Base-by-base conservation (phyloP, 2,797 vertebrate species). In the Liparis tanakae region DNA sequence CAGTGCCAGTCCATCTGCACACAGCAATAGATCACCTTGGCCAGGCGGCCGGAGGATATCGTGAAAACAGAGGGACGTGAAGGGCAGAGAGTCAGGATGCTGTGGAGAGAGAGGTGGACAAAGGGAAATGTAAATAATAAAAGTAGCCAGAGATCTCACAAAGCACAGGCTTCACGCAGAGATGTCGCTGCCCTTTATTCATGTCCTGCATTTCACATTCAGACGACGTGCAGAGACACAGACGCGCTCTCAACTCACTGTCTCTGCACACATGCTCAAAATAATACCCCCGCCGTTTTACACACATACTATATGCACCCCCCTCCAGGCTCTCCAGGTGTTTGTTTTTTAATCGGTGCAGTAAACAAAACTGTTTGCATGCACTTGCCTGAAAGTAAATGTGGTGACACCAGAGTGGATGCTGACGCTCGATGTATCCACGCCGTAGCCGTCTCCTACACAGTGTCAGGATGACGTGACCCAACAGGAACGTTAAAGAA, bases 1-100 rank as follows among this genome's bases (percentile, higher is more conserved):
- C 57, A 60, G 51, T 59, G 70, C 70, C 56, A 41, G 63, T 67
- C 67, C 68, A 66, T 67, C 60, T 74, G 62, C 63, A 53, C 51
- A 39, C 51, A 70, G 72, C 68, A 64, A 41, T 75, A 63, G 74
- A 87, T 89, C 87, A 87, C 84, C 81, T 88, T 82, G 77, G 74
- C 41, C 14, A 83, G 81, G 69, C 72, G 82, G 76, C 64, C 41
- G 33, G 51, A 85, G 53, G 55, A 79, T 51, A 72, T 70, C 14
- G 8, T 6, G 10, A 73, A 50, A 77, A 20, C 66, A 72, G 51
- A 72, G 55, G 54, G 50, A 54, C 25, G 48, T 72, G 66, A 81
- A 85, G 81, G 73, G 74, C 36, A 68, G 53, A 39, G 60, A 76
- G 81, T 54, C 15, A 1, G 15, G 18, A 53, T 58, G 62, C 44